Base-by-base conservation (phyloP, 2,113 vertebrate species). In the Ochotona princeps region DNA sequence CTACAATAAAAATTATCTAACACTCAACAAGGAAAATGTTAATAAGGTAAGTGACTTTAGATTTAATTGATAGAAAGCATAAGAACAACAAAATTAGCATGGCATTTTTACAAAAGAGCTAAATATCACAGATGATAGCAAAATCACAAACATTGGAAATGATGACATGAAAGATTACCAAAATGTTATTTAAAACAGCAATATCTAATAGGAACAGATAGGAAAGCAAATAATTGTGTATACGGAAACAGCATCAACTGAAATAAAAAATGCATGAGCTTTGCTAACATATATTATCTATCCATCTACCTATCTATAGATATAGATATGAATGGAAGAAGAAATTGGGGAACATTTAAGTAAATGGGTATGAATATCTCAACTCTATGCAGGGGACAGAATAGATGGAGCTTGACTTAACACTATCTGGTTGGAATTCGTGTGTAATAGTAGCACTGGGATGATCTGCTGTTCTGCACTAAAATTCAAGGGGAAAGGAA, bases 401-500 rank as follows among this genome's bases (percentile, higher is more conserved):
- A 4, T 66, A 18, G 3, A 75, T 15, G 32, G 5, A 91, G 7
- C 8, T 28, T 11, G 25, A 21, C 9, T 82, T 74, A 78, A 44
- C 74, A 38, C 11, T 74, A 7, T 76, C 32, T 83, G 75, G 5
- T 85, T 69, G 91, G 28, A 89, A 76, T 86, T 95, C 9, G 65
- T 75, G 47, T 32, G 14, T 21, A 35, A 81, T 65, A 8, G 2
- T 93, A 38, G 1, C 38, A 65, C 5, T 13, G 10, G 81, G 2
- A 82, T 14, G 21, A 87, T 8, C 21, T 74, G 8, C 26, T 73
- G 4, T 51, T 67, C 30, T 81, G 11, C 70, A 13, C 17, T 23
- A 72, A 89, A 88, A 79, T 79, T 9, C 73, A 84, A 70, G 70
- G 25, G 60, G 75, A 86, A 60, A 63, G 18, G 32, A 87, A 81